phyloP scores from a whole-genome alignment of 92 coral and sea anemone genomes.

The Desmophyllum pertusum region DNA sequence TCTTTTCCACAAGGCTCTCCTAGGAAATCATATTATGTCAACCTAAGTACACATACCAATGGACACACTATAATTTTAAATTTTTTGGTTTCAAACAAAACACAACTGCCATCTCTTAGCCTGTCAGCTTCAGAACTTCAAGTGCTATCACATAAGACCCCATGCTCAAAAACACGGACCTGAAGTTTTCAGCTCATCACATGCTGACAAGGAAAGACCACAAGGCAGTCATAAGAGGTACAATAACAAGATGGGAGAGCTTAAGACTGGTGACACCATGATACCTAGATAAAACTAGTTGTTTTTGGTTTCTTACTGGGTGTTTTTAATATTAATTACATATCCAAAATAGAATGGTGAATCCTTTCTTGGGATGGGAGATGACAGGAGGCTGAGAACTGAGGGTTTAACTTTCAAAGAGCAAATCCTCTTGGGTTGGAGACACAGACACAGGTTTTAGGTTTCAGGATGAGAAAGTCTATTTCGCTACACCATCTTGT shows the following conservation, averaged over 20 bases:
- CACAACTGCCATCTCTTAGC: neutral
- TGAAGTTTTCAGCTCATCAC: conserved; percentile 88
- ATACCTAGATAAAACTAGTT: too few species aligned
- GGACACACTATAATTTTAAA: too few species aligned
- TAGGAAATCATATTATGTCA: conserved; percentile 17
- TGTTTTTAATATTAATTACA: neutral
- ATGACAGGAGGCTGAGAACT: conserved; percentile 25
- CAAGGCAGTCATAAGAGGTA: too few species aligned
- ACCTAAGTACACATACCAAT: too few species aligned
- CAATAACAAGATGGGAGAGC: too few species aligned
- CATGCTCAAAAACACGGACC: conserved; percentile 93
- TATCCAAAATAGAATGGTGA: conserved; percentile 89
- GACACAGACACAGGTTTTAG: conserved; percentile 69
- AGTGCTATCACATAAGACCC: conserved; percentile 63
- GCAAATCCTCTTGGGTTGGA: conserved; percentile 83
- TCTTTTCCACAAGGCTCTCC: conserved; percentile 83
- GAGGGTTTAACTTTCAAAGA: conserved; percentile 57
- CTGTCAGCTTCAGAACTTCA: conserved; percentile 90
- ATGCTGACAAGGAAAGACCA: too few species aligned
- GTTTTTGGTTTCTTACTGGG: neutral
- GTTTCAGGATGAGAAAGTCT: conserved; percentile 55
- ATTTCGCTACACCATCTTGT: conserved; percentile 12
- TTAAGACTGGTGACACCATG: too few species aligned
- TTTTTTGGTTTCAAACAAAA: too few species aligned
- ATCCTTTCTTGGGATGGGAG: conserved; percentile 40